A percentile compares a stretch with the other conserved stretches of the same genome.
These are phyloP conservation scores for Drosophila lini DNA, from an alignment of 1,140 invertebrate genomes.

Conservation along the genomic window DNA sequence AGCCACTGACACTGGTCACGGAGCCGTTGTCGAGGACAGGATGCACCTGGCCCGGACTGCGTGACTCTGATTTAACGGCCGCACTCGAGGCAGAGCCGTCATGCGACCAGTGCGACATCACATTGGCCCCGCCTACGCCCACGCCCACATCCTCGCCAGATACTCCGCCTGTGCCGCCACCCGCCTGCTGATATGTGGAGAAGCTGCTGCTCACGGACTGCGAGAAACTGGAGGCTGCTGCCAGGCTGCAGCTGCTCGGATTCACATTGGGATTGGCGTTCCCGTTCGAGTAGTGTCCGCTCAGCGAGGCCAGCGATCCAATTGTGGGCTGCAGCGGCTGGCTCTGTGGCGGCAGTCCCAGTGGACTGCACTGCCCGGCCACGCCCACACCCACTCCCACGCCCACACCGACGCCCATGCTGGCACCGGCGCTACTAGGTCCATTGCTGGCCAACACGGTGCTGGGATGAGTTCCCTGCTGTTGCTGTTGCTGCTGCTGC, in stretches of 20 bases:
- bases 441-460: constrained; percentile 79
- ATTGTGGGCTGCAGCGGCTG: constrained; percentile 79
- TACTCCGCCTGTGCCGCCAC: constrained; percentile 27
- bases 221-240: constrained; percentile 58
- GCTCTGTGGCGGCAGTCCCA: constrained; percentile 75
- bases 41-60: constrained; percentile 68
- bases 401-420: constrained; percentile 57
- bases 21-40: constrained; percentile 51
- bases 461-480: constrained; percentile 63
- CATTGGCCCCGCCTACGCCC: constrained; percentile 25
- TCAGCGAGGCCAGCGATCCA: constrained; percentile 65
- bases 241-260: constrained; percentile 67
- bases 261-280: constrained; percentile 41
- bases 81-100: constrained; percentile 35
- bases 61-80: constrained; percentile 80
- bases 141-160: constrained; percentile 52
- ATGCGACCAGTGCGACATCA: constrained; percentile 63
- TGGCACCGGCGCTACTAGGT: constrained; percentile 75
- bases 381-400: constrained; percentile 54
- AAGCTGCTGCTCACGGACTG: constrained; percentile 79
- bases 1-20: constrained; percentile 12
- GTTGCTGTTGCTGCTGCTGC: constrained; percentile 63
- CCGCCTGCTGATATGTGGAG: constrained; percentile 81
- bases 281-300: constrained; percentile 56
- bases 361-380: constrained; percentile 69